Evolutionary conservation across 2,797 vertebrate genomes (phyloP), one percentile per base, ranked within the genome.

Genomic region (Strix occidentalis): DNA sequence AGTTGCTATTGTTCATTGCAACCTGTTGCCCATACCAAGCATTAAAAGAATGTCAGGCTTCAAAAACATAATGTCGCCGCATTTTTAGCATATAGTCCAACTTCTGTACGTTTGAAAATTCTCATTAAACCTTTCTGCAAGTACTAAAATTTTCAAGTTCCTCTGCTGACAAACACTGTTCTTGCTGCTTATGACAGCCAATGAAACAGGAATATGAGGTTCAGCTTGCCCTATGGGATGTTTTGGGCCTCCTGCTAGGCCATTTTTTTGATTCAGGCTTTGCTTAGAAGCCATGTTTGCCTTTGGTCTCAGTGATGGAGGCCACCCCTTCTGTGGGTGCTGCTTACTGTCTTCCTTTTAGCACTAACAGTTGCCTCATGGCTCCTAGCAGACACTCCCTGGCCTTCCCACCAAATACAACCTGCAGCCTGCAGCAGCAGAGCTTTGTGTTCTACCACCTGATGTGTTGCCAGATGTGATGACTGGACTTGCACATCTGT

Each of bases 381-480:
- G 58, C 33, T 70, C 28, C 28, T 23, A 61, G 65, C n/a, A 81
- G 75, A 39, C 12, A 14, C 20, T 3, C 11, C 35, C 16, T 8
- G 24, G 21, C 37, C 19, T 60, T 84, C 25, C 19, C 43, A 15
- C 21, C 43, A 63, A 33, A 37, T 5, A 43, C 11, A 11, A 20
- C 46, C 39, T 35, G 64, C 64, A 89, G 48, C 13, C 20, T 0
- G 0, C 15, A 23, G 77, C 39, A 50, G 58, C 71, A 81, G 53
- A 81, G 54, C 41, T 79, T 63, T 87, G 60, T 50, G 56, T 51
- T 51, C 56, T 16, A 5, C 11, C 45, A 4, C 26, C n/a, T 54
- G 53, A 21, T 16, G 20, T 0, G 0, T 1, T 53, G n/a, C 31
- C 60, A 50, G 31, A 23, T 7, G 45, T 4, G 29, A 11, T 51